Evolutionary conservation across 2,888 invertebrate genomes (phyloP).

Genomic region (Acheta domesticus): DNA sequence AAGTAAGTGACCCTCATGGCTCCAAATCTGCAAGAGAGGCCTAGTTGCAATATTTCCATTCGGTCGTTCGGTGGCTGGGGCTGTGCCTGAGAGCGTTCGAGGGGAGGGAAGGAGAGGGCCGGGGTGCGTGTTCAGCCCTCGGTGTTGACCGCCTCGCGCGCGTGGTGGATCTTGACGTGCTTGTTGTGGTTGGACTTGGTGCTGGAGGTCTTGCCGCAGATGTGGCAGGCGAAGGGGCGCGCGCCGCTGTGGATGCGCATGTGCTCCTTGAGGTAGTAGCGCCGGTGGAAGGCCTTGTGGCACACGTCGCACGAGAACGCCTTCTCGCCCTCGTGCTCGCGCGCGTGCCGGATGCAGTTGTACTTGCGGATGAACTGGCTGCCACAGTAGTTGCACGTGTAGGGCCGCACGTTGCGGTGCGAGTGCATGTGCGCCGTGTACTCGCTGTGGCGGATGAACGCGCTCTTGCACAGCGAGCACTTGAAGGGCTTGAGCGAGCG

Average conservation of each 20-base stretch:
- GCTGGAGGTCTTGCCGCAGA: conserved; percentile 84
- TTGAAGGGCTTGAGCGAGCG: conserved; percentile 81
- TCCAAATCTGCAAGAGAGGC: no score
- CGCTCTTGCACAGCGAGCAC: conserved; percentile 77
- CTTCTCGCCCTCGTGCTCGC: conserved; percentile 78
- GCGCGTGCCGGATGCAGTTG: conserved; percentile 80
- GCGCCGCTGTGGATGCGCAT: conserved; percentile 79
- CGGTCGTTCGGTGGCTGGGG: no score
- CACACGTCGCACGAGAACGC: conserved; percentile 73
- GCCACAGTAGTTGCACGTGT: conserved; percentile 86
- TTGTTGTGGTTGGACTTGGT: conserved; percentile 90
- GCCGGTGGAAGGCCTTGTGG: conserved; percentile 79
- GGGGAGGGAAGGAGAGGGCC: no score
- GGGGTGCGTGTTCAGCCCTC: conserved; percentile 57
- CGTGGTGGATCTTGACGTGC: conserved; percentile 85
- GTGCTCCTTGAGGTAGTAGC: conserved; percentile 84
- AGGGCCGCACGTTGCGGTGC: conserved; percentile 77
- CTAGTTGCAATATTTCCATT: no score
- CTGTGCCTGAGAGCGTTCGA: no score
- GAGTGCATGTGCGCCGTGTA: conserved; percentile 81
- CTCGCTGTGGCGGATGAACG: conserved; percentile 77
- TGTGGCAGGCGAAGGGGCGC: conserved; percentile 79
- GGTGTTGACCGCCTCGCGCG: conserved; percentile 79
- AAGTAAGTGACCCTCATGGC: no score
- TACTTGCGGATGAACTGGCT: conserved; percentile 84